Conservation (phyloP, 2,888 invertebrate species). For the Neoascia interrupta region DNA sequence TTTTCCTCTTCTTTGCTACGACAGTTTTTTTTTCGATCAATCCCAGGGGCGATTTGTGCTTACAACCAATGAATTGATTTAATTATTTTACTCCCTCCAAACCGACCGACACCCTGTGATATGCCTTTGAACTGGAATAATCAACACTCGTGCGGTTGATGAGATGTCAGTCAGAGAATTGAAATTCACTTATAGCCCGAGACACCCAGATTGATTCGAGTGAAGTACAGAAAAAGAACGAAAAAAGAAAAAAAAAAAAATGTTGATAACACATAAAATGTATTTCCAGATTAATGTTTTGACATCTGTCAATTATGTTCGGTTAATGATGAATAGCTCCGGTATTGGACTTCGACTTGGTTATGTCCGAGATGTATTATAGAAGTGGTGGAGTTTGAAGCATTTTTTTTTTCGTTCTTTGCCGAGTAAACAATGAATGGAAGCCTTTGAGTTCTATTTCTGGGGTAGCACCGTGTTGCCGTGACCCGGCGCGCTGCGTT, state of each 20-base stretch:
- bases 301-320: conserved; percentile 62
- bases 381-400: neutral
- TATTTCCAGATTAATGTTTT: conserved; percentile 63
- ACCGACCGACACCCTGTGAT: neutral
- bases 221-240: neutral
- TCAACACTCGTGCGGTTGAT: conserved; percentile 63
- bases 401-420: too few relatives aligned
- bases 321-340: conserved; percentile 32
- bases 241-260: conserved; percentile 5
- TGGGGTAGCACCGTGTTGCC: too few relatives aligned
- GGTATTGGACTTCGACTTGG: conserved; percentile 3
- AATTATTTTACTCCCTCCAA: conserved; percentile 47
- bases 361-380: neutral
- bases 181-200: too few relatives aligned
- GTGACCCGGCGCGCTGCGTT: too few relatives aligned
- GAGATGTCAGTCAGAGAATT: conserved; percentile 60
- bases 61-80: conserved; percentile 64
- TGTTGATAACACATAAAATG: conserved; percentile 48
- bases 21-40: conserved; percentile 22
- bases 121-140: conserved; percentile 53
- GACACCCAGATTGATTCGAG: neutral
- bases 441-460: too few relatives aligned
- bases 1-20: neutral
- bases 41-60: conserved; percentile 48
- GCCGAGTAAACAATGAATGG: too few relatives aligned